Conservation (phyloP, 2,888 invertebrate genomes). For the Camponotus fellah region DNA sequence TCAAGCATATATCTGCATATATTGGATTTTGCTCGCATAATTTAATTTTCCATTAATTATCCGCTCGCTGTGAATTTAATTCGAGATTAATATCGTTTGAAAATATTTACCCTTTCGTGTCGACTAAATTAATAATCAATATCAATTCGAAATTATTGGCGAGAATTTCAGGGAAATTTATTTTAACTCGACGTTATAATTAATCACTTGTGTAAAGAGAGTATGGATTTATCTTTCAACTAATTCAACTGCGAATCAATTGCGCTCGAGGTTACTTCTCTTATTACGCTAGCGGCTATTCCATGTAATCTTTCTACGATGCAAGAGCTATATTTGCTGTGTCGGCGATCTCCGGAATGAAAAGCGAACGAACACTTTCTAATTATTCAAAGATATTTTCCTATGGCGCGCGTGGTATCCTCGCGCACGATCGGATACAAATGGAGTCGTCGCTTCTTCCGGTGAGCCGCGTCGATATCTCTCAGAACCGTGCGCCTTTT, state of each 20-base stretch:
- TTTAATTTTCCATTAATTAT: background rate
- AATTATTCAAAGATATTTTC: conserved; percentile 48
- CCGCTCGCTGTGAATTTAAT: background rate
- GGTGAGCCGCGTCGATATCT: conserved; percentile 31
- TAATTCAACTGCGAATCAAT: background rate
- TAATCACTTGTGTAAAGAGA: background rate
- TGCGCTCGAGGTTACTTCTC: background rate
- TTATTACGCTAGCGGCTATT: background rate
- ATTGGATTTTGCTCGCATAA: background rate
- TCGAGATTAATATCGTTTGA: background rate
- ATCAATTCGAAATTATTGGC: background rate
- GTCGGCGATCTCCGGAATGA: conserved; percentile 11
- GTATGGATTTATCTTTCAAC: background rate
- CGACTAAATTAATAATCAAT: background rate
- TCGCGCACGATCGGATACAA: conserved; percentile 15
- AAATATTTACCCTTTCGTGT: background rate
- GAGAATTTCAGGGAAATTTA: background rate
- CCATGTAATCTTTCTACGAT: background rate
- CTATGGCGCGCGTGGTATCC: conserved; percentile 24
- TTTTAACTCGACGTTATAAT: background rate
- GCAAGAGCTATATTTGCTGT: conserved; percentile 1
- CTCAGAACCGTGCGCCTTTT: conserved; percentile 31
- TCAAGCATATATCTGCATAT: background rate
- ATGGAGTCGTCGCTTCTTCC: conserved; percentile 41
- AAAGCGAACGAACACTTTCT: conserved; percentile 46